Evolutionary conservation across 2,888 invertebrate genomes (phyloP).

Genomic region (Sclerodermus sp.): DNA sequence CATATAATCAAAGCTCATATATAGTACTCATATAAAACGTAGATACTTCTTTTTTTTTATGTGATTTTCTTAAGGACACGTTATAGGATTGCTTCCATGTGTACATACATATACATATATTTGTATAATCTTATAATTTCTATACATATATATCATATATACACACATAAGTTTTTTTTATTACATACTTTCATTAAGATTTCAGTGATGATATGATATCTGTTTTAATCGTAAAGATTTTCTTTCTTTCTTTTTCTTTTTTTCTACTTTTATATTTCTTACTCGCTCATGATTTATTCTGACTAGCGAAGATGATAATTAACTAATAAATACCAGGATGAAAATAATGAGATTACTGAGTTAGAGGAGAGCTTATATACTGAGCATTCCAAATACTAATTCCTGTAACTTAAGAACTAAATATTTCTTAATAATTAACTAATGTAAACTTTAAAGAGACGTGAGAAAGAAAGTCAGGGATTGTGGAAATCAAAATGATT

Average conservation of each 20-base stretch:
- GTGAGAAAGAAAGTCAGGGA: too few relatives aligned
- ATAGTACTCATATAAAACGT: conserved; percentile 34
- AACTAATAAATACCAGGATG: conserved; percentile 37
- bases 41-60: conserved; percentile 13
- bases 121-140: conserved; percentile 5
- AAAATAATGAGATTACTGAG: conserved; percentile 25
- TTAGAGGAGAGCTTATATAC: conserved; percentile 1
- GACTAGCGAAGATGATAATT: conserved; percentile 37
- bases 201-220: conserved; percentile 13
- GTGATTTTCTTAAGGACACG: too few relatives aligned
- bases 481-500: too few relatives aligned
- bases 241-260: background rate
- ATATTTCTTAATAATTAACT: background rate
- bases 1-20: too few relatives aligned
- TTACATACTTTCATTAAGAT: conserved; percentile 22
- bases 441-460: too few relatives aligned
- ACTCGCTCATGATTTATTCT: conserved; percentile 19
- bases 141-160: background rate
- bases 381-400: background rate
- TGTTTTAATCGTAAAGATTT: background rate
- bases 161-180: background rate
- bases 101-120: conserved; percentile 9
- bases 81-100: too few relatives aligned
- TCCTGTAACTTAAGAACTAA: conserved; percentile 9
- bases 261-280: conserved; percentile 2